phyloP scores from a whole-genome alignment of 2,113 vertebrate genomes.

The Progne subis region DNA sequence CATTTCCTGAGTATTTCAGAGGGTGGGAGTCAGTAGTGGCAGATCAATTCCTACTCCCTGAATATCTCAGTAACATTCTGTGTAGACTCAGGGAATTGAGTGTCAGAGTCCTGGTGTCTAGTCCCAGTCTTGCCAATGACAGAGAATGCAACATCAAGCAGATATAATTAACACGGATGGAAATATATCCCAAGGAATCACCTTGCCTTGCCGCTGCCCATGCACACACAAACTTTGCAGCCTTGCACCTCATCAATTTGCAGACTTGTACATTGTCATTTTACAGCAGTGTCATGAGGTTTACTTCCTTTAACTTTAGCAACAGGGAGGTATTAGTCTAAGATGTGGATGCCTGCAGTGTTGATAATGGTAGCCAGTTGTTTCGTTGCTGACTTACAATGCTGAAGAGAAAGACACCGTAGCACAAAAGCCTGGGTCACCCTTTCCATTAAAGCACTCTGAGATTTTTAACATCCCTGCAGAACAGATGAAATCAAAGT shows the following conservation, averaged over 20 bases:
- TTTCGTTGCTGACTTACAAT: background rate
- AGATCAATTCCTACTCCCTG: background rate
- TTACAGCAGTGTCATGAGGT: background rate
- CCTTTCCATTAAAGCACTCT: background rate
- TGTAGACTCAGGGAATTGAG: background rate
- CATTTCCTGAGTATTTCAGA: background rate
- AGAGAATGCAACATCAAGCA: background rate
- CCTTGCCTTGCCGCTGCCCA: background rate
- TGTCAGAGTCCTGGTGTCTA: background rate
- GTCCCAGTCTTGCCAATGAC: background rate
- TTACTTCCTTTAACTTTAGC: background rate
- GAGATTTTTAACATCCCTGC: slow-evolving; percentile 8
- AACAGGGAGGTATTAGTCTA: background rate
- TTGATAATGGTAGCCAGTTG: background rate
- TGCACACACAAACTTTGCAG: background rate
- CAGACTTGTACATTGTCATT: background rate
- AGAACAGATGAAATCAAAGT: slow-evolving; percentile 25
- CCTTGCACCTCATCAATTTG: background rate
- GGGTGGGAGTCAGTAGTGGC: background rate
- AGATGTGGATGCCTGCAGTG: background rate
- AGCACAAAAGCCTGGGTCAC: background rate
- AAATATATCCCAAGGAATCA: background rate
- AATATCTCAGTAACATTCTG: background rate
- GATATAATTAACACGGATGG: background rate
- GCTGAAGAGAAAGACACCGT: background rate